A percentile compares a stretch with the other conserved stretches of the same genome.
Evolutionary conservation across 35 echinoderm and acorn worm species (phyloP).

Genomic region (Lytechinus variegatus): DNA sequence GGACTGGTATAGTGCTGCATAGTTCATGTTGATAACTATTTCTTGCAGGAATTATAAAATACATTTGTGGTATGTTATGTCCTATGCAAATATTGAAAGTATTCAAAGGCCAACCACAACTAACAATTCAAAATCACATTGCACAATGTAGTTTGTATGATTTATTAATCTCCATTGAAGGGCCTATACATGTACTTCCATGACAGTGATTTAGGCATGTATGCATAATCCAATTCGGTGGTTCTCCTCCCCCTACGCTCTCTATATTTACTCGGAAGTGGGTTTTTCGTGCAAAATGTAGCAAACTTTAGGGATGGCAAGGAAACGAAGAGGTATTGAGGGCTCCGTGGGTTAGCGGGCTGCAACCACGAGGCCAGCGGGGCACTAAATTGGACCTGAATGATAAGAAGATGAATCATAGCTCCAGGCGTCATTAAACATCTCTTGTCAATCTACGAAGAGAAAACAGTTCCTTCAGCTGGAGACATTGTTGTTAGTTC

Average conservation of each 20-base stretch:
- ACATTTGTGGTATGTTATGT: not conserved
- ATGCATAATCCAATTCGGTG: not conserved
- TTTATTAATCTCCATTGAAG: not conserved
- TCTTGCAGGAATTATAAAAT: not conserved
- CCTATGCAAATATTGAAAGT: not conserved
- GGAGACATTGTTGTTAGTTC: not conserved
- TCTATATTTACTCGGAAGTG: not conserved
- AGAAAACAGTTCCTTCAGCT: conserved; percentile 1
- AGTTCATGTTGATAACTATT: not conserved
- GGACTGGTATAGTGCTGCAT: too few species aligned
- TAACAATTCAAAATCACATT: not conserved
- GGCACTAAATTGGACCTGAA: not conserved
- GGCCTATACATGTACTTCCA: not conserved
- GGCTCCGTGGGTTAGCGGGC: not conserved
- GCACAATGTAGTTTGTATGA: not conserved
- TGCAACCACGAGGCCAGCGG: not conserved
- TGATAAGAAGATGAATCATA: not conserved
- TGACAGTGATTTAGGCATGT: not conserved
- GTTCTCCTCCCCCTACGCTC: not conserved
- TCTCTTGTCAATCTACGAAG: not conserved
- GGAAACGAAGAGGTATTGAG: not conserved
- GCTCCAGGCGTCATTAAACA: conserved; percentile 8
- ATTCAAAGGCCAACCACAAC: not conserved
- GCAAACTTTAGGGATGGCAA: not conserved
- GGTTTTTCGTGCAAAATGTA: not conserved